Conservation (phyloP, 2,113 vertebrate genomes). For the Paracanthobrama guichenoti region DNA sequence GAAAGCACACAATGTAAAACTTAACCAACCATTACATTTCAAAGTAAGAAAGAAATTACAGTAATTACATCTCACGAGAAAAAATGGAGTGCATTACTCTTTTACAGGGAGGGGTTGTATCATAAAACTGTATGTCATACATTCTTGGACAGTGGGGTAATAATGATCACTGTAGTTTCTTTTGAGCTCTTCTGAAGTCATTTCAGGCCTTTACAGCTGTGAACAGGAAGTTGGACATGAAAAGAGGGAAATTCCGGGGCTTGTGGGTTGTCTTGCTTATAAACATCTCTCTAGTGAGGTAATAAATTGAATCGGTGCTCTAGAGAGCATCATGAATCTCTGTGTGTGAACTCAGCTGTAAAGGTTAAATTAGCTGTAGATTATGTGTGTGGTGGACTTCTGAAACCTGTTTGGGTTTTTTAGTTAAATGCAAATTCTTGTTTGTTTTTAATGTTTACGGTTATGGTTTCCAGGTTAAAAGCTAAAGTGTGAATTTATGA, state of each 20-base stretch:
- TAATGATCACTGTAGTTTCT: conserved; percentile 31
- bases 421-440: not conserved
- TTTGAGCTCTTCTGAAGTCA: not conserved
- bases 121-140: conserved; percentile 52
- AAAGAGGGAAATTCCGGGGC: conserved; percentile 52
- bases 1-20: conserved; percentile 14
- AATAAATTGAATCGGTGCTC: conserved; percentile 36
- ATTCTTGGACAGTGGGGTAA: conserved; percentile 65
- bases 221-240: not conserved
- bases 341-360: not conserved
- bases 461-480: not conserved
- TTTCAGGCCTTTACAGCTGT: conserved; percentile 23
- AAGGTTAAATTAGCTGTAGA: conserved; percentile 1
- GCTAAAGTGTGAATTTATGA: not conserved
- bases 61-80: conserved; percentile 3
- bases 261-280: conserved; percentile 34
- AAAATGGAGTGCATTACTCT: not conserved
- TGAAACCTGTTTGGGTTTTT: not conserved
- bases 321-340: conserved; percentile 25
- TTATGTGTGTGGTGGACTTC: not conserved
- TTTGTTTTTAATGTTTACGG: not conserved
- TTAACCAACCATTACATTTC: conserved; percentile 9
- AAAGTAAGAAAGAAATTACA: conserved; percentile 19
- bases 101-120: conserved; percentile 47
- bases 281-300: not conserved